A percentile compares a stretch with the other conserved stretches of the same genome.
Conservation (phyloP, 2,113 vertebrate genomes). For the Alligator sinensis region DNA sequence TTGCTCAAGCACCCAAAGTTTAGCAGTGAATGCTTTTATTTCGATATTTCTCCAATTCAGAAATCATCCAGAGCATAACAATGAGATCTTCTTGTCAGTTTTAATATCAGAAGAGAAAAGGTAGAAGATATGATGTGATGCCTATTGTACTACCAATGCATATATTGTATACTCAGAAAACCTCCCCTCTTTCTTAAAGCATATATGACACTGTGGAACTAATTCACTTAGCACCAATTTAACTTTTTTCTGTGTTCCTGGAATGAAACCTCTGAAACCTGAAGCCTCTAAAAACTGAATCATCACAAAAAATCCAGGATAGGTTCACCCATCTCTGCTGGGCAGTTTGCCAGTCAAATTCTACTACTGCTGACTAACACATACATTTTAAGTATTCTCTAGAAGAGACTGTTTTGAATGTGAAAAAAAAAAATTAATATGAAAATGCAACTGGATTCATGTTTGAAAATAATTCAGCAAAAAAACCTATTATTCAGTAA, state of each 20-base stretch:
- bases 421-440: neutral
- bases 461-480: neutral
- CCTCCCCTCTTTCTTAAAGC: neutral
- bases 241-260: neutral
- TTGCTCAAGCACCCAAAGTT: neutral
- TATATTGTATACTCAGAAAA: neutral
- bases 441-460: fast-evolving
- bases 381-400: neutral
- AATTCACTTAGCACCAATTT: neutral
- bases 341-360: neutral
- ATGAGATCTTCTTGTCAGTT: neutral
- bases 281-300: neutral
- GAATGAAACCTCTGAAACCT: neutral
- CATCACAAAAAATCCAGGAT: neutral
- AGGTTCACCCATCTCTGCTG: neutral
- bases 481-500: neutral
- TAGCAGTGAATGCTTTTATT: neutral
- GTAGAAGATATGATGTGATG: neutral
- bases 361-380: neutral
- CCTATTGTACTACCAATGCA: neutral
- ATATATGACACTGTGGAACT: neutral
- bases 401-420: neutral
- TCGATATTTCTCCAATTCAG: neutral
- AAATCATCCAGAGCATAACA: neutral
- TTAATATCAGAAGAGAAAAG: neutral